Evolutionary conservation across 2,797 vertebrate genomes (phyloP), one percentile per base, ranked within the genome.

Genomic region (Harpagifer antarcticus): DNA sequence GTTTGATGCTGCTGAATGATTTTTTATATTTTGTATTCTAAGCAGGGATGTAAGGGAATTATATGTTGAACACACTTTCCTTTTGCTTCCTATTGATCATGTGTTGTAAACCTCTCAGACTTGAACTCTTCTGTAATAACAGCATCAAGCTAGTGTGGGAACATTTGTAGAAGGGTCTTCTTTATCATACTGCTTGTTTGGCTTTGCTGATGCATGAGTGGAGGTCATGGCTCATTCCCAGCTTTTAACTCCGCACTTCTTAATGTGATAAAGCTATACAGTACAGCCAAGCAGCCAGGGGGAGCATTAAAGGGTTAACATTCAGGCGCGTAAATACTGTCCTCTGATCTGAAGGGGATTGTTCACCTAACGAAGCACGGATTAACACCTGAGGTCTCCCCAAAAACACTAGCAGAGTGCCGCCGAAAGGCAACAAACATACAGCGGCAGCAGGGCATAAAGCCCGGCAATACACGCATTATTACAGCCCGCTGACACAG

Each of bases 261-360:
- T 57, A 16, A 64, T 68, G 76, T 81, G 67, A 37, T 50, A n/a
- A 33, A 8, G 68, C 64, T 52, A 14, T 75, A 52, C 12, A 40
- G 12, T 17, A 19, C 44, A 69, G 57, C 53, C 53, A 3, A 45
- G 56, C 61, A 68, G 74, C 60, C 45, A 42, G 31, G 17, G 40
- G 59, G 44, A 72, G 71, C 75, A 84, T 16, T 27, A 87, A 94
- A 88, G 93, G 93, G 94, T 95, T 95, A 94, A 95, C 74, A 91
- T 91, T 90, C 93, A 91, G 93, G 93, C 95, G 94, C 93, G 93
- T 94, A 95, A 95, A 95, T 86, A 81, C 89, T 86, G 70, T 76
- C 71, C 86, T 61, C 23, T 44, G 81, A 88, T 90, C 69, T 68
- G 81, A 79, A 87, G 87, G 8, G 86, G 83, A 82, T 90, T 45